These are phyloP conservation scores for Abrostola triplasia DNA, from an alignment of 2,888 invertebrate species.

Conservation along the genomic window DNA sequence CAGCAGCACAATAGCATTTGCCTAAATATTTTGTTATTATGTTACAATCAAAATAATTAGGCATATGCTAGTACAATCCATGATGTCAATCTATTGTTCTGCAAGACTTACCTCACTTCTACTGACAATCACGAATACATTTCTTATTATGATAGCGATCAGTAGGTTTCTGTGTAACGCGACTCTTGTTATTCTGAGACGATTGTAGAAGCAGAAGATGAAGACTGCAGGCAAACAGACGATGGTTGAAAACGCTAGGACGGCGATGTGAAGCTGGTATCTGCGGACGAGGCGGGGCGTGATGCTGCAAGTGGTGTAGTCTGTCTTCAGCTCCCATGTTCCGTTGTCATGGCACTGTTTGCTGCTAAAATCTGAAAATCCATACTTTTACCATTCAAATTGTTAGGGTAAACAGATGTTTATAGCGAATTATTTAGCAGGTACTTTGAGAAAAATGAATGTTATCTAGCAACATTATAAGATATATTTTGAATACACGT, in stretches of 20 bases:
- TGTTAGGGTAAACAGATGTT: no score
- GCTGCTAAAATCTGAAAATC: conserved; percentile 86
- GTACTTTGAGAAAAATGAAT: neutral
- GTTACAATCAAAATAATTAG: conserved; percentile 9
- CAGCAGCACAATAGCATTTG: conserved; percentile 11
- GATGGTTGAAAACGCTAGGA: conserved; percentile 84
- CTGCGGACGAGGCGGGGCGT: conserved; percentile 84
- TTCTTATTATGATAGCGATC: conserved; percentile 88
- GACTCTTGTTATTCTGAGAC: conserved; percentile 86
- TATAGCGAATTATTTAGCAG: neutral
- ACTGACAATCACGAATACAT: conserved; percentile 87
- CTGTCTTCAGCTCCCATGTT: conserved; percentile 88
- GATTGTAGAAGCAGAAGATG: conserved; percentile 87
- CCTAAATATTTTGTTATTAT: conserved; percentile 11
- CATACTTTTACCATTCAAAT: neutral
- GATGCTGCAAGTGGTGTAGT: conserved; percentile 88
- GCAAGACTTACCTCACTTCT: conserved; percentile 85
- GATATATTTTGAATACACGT: conserved; percentile 63
- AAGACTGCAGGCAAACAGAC: conserved; percentile 88
- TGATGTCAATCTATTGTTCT: conserved; percentile 35
- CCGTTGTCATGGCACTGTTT: conserved; percentile 87
- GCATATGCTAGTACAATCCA: neutral
- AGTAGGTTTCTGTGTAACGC: conserved; percentile 89
- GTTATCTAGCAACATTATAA: neutral
- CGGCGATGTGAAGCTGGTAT: conserved; percentile 86